Conservation (phyloP, 2,888 invertebrate species). For the Xanthia togata region DNA sequence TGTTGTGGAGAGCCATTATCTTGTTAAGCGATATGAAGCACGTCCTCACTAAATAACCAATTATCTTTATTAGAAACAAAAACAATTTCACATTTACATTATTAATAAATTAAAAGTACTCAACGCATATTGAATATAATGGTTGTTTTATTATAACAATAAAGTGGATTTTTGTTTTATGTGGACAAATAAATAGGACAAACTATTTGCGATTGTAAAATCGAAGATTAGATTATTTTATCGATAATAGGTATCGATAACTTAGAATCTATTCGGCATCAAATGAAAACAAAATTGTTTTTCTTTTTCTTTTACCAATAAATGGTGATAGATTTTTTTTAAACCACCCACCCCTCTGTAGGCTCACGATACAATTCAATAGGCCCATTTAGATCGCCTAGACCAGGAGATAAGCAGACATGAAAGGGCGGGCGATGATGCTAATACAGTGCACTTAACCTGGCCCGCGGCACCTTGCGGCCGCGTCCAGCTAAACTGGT, state of each 20-base stretch:
- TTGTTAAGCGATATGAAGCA: slow-evolving; percentile 36
- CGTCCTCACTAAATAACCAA: slow-evolving; percentile 16
- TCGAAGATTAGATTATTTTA: slow-evolving; percentile 24
- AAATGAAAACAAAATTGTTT: slow-evolving; percentile 14
- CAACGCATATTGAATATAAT: neutral
- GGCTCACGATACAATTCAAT: slow-evolving; percentile 80
- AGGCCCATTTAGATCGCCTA: slow-evolving; percentile 85
- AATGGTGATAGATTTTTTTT: slow-evolving; percentile 17
- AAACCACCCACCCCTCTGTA: slow-evolving; percentile 52
- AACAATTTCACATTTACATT: slow-evolving; percentile 17
- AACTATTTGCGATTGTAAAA: slow-evolving; percentile 3
- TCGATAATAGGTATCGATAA: slow-evolving; percentile 3
- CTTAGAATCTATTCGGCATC: slow-evolving; percentile 7
- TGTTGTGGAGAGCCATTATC: slow-evolving; percentile 24
- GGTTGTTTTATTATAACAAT: neutral
- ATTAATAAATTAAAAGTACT: neutral
- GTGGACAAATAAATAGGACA: neutral
- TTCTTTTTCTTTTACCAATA: slow-evolving; percentile 5
- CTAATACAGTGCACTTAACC: slow-evolving; percentile 89
- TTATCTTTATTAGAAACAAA: slow-evolving; percentile 9
- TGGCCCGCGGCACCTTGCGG: slow-evolving; percentile 88
- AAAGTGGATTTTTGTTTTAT: neutral
- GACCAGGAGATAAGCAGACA: slow-evolving; percentile 86
- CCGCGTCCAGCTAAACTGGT: slow-evolving; percentile 87
- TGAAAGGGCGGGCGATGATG: slow-evolving; percentile 88